phyloP scores from a whole-genome alignment of 2,113 vertebrate species.

The Protomyctophum bolini region DNA sequence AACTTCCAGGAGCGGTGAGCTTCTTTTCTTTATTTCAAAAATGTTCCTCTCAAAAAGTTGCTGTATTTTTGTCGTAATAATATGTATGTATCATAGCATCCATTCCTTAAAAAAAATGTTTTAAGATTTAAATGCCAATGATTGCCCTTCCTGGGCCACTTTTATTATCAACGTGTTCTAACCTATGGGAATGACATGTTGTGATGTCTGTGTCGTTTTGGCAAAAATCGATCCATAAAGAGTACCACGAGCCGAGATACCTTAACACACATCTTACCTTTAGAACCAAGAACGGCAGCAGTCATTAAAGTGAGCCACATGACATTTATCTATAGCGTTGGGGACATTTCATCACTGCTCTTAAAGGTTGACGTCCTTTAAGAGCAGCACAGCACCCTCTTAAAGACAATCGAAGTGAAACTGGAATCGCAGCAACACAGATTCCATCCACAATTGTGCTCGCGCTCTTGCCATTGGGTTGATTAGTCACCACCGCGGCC shows the following conservation, averaged over 20 bases:
- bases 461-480: conserved; percentile 5
- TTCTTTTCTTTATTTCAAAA: background rate
- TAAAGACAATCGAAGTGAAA: conserved; percentile 38
- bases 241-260: conserved; percentile 54
- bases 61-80: background rate
- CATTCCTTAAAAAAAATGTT: too few species aligned
- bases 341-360: conserved; percentile 55
- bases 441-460: conserved; percentile 41
- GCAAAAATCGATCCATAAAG: conserved; percentile 72
- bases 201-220: conserved; percentile 71
- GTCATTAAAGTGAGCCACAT: conserved; percentile 63
- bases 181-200: conserved; percentile 65
- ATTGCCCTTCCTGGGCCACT: conserved; percentile 41
- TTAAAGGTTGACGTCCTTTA: conserved; percentile 77
- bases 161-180: conserved; percentile 56
- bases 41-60: background rate
- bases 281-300: conserved; percentile 49
- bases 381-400: conserved; percentile 47
- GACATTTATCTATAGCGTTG: conserved; percentile 75
- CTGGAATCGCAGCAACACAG: conserved; percentile 29
- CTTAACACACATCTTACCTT: conserved; percentile 54
- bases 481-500: conserved; percentile 47
- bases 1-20: conserved; percentile 91
- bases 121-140: conserved; percentile 58
- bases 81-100: background rate